Evolutionary conservation across 2,797 vertebrate genomes (phyloP), one percentile per base, ranked within the genome.

Genomic region (Bradypodion pumilum): DNA sequence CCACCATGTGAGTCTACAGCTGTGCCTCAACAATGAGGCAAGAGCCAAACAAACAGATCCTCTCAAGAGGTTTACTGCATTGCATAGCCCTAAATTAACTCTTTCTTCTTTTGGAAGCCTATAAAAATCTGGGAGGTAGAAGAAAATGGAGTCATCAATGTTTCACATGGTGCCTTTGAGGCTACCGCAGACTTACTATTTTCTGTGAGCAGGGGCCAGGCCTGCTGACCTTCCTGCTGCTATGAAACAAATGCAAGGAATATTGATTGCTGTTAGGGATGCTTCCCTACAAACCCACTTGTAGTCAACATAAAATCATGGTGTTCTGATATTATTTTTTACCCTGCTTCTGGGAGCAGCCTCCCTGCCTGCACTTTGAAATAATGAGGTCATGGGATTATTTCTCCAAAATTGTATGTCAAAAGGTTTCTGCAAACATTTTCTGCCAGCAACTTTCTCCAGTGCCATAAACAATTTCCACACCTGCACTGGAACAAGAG

Each of bases 1-100:
- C 82, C 88, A 63, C 84, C 83, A 69, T 69, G 62, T 29, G 82
- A 83, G 74, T 35, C 52, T 73, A 16, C 83, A 91, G 74, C 83
- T 90, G 89, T 25, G 83, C 74, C 60, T 19, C 0, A 7, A 27
- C 56, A 44, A 82, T 78, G 73, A 87, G 56, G 37, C 81, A 91
- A 81, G 69, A 89, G 27, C 59, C 82, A 87, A 80, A 44, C 76
- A 76, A 78, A 81, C 70, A 74, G 37, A 52, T 7, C 40, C 65
- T 82, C 80, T 29, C 21, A 56, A 73, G 77, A 87, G 73, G 44
- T 83, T 73, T 88, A 78, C 62, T 82, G 70, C 35, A 63, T 87
- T 35, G 3, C 52, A 59, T 85, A 32, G 78, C 60, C 40, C 23
- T 60, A 69, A 73, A 42, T 35, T 5, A 15, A 74, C 49, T 3